Conservation (phyloP, 2,888 invertebrate species). For the Troides aeacus region DNA sequence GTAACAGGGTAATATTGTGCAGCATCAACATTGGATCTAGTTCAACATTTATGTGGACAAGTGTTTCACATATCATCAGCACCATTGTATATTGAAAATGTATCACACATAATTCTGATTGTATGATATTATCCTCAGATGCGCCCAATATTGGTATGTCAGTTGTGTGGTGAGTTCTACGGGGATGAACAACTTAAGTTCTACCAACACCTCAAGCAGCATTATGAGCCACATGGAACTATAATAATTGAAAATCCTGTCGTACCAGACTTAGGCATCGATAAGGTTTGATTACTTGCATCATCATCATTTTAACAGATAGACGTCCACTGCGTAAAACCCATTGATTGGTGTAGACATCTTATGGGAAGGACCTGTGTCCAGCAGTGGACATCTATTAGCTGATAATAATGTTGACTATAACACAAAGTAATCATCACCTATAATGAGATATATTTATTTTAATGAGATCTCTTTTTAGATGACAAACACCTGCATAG, state of each 20-base stretch:
- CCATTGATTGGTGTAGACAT: too few relatives aligned
- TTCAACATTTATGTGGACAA: too few relatives aligned
- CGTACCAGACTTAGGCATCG: constrained; percentile 65
- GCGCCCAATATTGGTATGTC: constrained; percentile 83
- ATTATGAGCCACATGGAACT: constrained; percentile 84
- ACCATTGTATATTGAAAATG: too few relatives aligned
- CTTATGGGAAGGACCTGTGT: too few relatives aligned
- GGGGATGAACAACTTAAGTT: constrained; percentile 88
- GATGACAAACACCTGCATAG: constrained; percentile 72
- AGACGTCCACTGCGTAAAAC: too few relatives aligned
- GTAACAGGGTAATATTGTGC: too few relatives aligned
- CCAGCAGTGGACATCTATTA: too few relatives aligned
- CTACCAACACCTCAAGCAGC: constrained; percentile 91
- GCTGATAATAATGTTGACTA: too few relatives aligned
- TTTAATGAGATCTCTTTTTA: constrained; percentile 38
- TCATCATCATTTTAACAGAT: too few relatives aligned
- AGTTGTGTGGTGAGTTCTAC: constrained; percentile 88
- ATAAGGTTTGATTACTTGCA: constrained; percentile 52
- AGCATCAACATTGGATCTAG: too few relatives aligned
- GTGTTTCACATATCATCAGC: too few relatives aligned
- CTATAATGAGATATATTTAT: neutral
- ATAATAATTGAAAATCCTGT: constrained; percentile 71
- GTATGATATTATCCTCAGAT: constrained; percentile 54
- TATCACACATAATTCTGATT: neutral
- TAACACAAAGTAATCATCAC: too few relatives aligned